A percentile compares a stretch with the other conserved stretches of the same genome.
Conservation (phyloP, 2,888 invertebrate species). For the Heliconius hortense region DNA sequence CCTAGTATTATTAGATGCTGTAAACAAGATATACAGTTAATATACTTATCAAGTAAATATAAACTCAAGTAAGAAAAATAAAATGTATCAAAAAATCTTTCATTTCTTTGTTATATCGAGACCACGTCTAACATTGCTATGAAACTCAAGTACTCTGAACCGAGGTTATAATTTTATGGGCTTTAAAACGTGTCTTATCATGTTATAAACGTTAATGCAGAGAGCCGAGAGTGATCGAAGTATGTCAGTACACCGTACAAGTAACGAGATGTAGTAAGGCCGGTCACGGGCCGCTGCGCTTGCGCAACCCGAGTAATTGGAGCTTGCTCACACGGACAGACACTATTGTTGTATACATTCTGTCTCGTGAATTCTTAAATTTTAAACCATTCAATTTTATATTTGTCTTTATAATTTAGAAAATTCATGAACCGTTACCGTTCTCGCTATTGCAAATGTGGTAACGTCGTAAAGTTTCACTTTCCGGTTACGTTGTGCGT, state of each 20-base stretch:
- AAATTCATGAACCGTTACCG: constrained; percentile 19
- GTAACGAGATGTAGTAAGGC: constrained; percentile 45
- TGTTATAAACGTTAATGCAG: constrained; percentile 26
- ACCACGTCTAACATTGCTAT: neutral
- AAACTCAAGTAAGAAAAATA: neutral
- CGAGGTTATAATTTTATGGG: constrained; percentile 1
- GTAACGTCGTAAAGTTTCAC: constrained; percentile 29
- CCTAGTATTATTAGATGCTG: constrained; percentile 64
- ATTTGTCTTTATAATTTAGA: constrained; percentile 24
- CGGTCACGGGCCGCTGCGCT: constrained; percentile 46
- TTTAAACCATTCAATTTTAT: constrained; percentile 16
- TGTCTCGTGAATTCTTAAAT: constrained; percentile 9
- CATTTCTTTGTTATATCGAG: neutral
- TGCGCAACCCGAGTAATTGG: constrained; percentile 59
- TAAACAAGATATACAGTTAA: constrained; percentile 32
- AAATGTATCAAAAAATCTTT: neutral
- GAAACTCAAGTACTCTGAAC: neutral
- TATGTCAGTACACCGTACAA: constrained; percentile 42
- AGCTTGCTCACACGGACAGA: constrained; percentile 45
- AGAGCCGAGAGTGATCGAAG: constrained; percentile 41
- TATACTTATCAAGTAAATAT: neutral
- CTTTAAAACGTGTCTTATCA: constrained; percentile 29
- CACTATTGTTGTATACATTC: constrained; percentile 28
- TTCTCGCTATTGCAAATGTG: constrained; percentile 17
- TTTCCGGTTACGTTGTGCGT: constrained; percentile 30